These are phyloP conservation scores for Centroberyx gerrardi DNA, from an alignment of 2,797 vertebrate genomes.

Conservation along the genomic window DNA sequence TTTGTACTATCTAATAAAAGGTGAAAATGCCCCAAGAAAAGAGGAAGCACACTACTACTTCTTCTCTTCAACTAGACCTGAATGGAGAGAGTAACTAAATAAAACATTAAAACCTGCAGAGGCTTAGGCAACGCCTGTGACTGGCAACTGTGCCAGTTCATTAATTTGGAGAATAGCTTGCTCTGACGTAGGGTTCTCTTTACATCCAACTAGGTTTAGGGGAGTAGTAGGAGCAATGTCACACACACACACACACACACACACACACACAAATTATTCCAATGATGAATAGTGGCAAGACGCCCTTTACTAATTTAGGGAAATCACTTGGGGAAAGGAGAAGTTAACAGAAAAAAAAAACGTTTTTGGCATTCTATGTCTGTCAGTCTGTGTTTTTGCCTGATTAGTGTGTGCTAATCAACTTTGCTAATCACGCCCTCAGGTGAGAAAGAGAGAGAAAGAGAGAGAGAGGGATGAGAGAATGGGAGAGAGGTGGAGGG, in stretches of 20 bases:
- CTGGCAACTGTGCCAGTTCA: too few species aligned
- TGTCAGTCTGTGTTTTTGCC: slow-evolving; percentile 78
- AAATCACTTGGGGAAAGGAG: slow-evolving; percentile 71
- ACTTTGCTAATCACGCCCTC: slow-evolving; percentile 82
- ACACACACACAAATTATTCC: slow-evolving; percentile 60
- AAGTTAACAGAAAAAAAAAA: slow-evolving; percentile 62
- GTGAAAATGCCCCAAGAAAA: background rate
- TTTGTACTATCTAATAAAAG: background rate
- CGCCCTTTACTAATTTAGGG: slow-evolving; percentile 70
- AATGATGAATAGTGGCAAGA: slow-evolving; percentile 67
- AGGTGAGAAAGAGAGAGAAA: slow-evolving; percentile 68
- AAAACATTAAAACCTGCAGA: too few species aligned
- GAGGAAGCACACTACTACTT: background rate
- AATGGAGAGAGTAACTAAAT: too few species aligned
- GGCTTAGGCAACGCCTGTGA: too few species aligned
- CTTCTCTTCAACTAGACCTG: too few species aligned
- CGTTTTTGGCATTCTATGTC: slow-evolving; percentile 75
- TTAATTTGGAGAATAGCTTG: too few species aligned
- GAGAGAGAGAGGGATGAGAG: slow-evolving; percentile 11
- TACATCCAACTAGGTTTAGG: too few species aligned
- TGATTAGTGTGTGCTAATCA: slow-evolving; percentile 82
- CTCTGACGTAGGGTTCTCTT: too few species aligned
- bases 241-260: slow-evolving; percentile 20
- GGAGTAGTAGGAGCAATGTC: background rate
- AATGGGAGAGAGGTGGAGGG: slow-evolving; percentile 41